Base-by-base conservation (phyloP, 1,140 invertebrate genomes). In the Physella acuta region DNA sequence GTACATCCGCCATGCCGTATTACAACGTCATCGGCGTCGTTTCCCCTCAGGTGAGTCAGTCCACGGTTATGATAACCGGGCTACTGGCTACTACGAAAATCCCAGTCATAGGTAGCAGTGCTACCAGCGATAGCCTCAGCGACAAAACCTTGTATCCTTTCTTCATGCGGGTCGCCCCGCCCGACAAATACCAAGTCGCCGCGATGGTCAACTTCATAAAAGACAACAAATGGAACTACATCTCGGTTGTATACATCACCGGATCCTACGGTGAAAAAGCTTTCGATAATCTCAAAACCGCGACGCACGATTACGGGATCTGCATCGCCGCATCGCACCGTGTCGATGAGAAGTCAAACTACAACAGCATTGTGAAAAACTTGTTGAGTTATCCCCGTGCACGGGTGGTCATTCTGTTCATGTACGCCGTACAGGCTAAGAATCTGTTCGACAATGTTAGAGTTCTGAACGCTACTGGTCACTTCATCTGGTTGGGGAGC, bases 191-290 rank as follows among this genome's bases (percentile, higher is more conserved):
- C 78, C 90, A 91, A 81, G 90, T 89, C 0, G 86, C 88, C 72
- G 90, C 89, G 0, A 90, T 91, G 84, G 88, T 90, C 14, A 89
- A 90, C 79, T 88, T 91, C 63, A 85, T 90, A 37, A 82, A 70
- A 78, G 85, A 71, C 24, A 86, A 91, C 58, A 87, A 87, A 26
- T 92, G 90, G 90, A 89, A 88, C 68, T 92, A 90, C 79, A 88
- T 91, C 30, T 90, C 89, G 0, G 89, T 90, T 0, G 87, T 92
- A 0, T 89, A 89, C 36, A 87, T 88, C 37, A 88, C 90, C 76
- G 90, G 90, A 62, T 89, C 90, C 75, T 91, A 91, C 76, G 90
- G 90, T 24, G 90, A 91, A 79, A 70, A 62, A 16, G 89, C 87
- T 20, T 90, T 88, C 52, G 88, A 89, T 73, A 89, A 90, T 8